Base-by-base conservation (phyloP, 1,140 invertebrate species). In the Laupala kohalensis region DNA sequence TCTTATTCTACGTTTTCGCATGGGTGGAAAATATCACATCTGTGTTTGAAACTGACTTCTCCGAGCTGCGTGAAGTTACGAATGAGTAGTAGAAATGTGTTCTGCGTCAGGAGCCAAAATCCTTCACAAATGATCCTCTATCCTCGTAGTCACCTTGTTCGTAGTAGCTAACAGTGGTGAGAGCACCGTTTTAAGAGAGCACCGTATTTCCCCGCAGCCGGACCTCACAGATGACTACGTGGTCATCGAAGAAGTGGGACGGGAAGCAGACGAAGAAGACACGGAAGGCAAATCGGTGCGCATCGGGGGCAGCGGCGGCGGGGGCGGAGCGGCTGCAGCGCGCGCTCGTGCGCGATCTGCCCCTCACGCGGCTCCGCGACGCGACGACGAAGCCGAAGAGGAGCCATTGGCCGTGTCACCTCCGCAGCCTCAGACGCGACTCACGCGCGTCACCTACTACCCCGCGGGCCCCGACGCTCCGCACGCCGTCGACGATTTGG, bases 141-240 rank as follows among this genome's bases (percentile, higher is more conserved):
- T n/a, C n/a, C n/a, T n/a, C n/a, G n/a, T n/a, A n/a, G n/a, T n/a
- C n/a, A n/a, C n/a, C n/a, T n/a, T n/a, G n/a, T n/a, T n/a, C n/a
- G n/a, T n/a, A n/a, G n/a, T n/a, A n/a, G n/a, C n/a, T n/a, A n/a
- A n/a, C n/a, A n/a, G n/a, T n/a, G n/a, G n/a, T n/a, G n/a, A n/a
- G n/a, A n/a, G n/a, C n/a, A n/a, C n/a, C n/a, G n/a, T n/a, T n/a
- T n/a, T n/a, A n/a, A n/a, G n/a, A n/a, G n/a, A n/a, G n/a, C n/a
- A n/a, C n/a, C n/a, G n/a, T n/a, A n/a, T n/a, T n/a, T n/a, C n/a
- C n/a, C n/a, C n/a, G n/a, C n/a, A n/a, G 76, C 91, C 91, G 1
- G 90, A 91, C 77, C 86, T 92, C 71, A 90, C 91, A 72, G 92
- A 94, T 78, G 92, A 93, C 76, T 94, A 93, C 79, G 90, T 94